Evolutionary conservation across 2,797 vertebrate genomes (phyloP), one percentile per base, ranked within the genome.

Genomic region (Natrix natrix): DNA sequence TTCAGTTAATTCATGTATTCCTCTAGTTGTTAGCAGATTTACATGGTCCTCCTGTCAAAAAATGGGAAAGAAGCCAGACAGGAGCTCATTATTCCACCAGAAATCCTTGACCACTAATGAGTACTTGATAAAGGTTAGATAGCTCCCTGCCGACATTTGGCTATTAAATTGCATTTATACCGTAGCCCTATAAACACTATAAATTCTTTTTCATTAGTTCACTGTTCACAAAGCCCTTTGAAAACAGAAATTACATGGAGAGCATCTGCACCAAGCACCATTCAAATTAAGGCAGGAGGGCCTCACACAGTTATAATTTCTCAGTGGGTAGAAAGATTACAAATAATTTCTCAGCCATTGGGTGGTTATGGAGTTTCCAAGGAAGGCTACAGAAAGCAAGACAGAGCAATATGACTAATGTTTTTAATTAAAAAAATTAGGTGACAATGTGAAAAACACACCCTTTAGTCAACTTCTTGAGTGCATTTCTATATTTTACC

Each of bases 161-260:
- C 96, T 96, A 94, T 96, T 96, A 97, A 96, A 95, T 95, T 95
- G 92, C 94, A 93, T 96, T 96, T 96, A 96, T 94, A 94, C 91
- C 93, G 89, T 95, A 95, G 94, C 93, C 94, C 95, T 92, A 94
- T 95, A 96, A 96, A 96, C 95, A 96, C 91, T 94, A 92, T 95
- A 95, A 96, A 95, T 95, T 96, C 95, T 95, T 92, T 96, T 96
- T 95, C 94, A 95, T 97, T 96, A 96, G 87, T 55, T 90, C 63
- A 88, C 90, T 95, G 88, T 93, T 96, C 93, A 56, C 59, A 93
- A 93, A 93, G 94, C 88, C 92, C 94, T 96, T 95, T 96, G 95
- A 95, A 96, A 96, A 94, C 1, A 93, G 86, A 94, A 95, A 93
- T 93, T 96, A 92, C 93, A 14, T 95, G 96, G 94, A 96, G 90